Percentiles rank a stretch among this genome's conserved stretches.
Evolutionary conservation across 2,113 vertebrate genomes (phyloP).

Genomic region (Phainopepla nitens): DNA sequence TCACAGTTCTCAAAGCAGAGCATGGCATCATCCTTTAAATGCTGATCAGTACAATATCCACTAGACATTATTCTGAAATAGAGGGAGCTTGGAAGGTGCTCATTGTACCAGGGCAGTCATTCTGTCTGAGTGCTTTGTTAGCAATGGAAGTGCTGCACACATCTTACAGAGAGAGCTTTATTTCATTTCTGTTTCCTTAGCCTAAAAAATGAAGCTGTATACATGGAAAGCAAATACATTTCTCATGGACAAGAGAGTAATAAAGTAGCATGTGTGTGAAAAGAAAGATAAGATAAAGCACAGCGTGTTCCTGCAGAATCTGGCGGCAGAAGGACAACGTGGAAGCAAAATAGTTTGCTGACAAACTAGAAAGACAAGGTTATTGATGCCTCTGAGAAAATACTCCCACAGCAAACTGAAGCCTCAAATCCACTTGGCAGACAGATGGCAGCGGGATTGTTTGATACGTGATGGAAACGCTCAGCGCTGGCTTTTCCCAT

Average conservation of each 20-base stretch:
- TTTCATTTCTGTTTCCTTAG: slow-evolving; percentile 39
- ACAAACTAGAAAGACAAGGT: slow-evolving; percentile 38
- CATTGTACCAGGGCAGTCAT: accelerated
- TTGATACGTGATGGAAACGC: slow-evolving; percentile 17
- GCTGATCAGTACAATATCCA: not conserved
- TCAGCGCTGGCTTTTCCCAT: slow-evolving; percentile 19
- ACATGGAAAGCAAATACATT: slow-evolving; percentile 2
- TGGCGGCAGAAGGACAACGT: slow-evolving; percentile 42
- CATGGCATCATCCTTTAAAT: not conserved
- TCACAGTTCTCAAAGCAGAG: not conserved
- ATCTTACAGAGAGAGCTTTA: not conserved
- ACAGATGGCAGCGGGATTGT: not conserved
- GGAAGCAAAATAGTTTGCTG: slow-evolving; percentile 42
- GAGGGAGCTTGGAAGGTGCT: not conserved
- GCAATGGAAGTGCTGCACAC: not conserved
- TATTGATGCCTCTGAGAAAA: slow-evolving; percentile 40
- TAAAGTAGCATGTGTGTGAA: not conserved
- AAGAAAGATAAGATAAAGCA: not conserved
- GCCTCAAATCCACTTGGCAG: slow-evolving; percentile 18
- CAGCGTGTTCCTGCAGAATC: slow-evolving; percentile 4
- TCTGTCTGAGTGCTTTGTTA: not conserved
- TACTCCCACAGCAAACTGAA: slow-evolving; percentile 15
- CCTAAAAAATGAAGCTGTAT: slow-evolving; percentile 37
- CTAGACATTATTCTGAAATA: not conserved
- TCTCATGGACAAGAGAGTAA: not conserved